These are phyloP conservation scores for Chaenogobius annularis DNA, from an alignment of 2,113 vertebrate genomes.

Conservation along the genomic window DNA sequence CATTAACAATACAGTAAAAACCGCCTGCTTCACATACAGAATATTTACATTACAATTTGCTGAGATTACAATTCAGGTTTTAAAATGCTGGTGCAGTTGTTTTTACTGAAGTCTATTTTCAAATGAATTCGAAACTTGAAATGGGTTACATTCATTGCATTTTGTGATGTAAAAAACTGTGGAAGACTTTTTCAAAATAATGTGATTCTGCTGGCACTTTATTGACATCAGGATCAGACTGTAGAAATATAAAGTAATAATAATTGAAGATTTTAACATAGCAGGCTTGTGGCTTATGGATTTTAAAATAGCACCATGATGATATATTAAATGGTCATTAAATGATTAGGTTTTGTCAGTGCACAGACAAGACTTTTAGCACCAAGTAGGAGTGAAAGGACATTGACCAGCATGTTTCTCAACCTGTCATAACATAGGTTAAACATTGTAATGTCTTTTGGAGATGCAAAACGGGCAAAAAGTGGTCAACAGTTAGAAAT, in stretches of 20 bases:
- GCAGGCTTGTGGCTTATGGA: conserved; percentile 36
- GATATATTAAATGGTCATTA: conserved; percentile 18
- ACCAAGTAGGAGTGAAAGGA: conserved; percentile 63
- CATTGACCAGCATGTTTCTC: conserved; percentile 23
- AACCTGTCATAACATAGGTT: conserved; percentile 44
- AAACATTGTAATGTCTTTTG: conserved; percentile 40
- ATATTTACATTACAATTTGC: conserved; percentile 68
- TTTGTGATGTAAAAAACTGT: conserved; percentile 44
- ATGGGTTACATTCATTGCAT: conserved; percentile 68
- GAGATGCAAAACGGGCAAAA: neutral
- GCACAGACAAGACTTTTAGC: conserved; percentile 67
- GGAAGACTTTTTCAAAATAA: conserved; percentile 60
- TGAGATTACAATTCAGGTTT: conserved; percentile 39
- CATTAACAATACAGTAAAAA: conserved; percentile 76
- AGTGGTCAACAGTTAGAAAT: neutral
- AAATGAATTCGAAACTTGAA: conserved; percentile 39
- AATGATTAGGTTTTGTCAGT: conserved; percentile 41
- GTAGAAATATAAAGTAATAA: conserved; percentile 19
- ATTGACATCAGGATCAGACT: neutral
- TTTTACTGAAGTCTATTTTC: conserved; percentile 1
- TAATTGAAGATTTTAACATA: conserved; percentile 10
- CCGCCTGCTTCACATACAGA: conserved; percentile 68
- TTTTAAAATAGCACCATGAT: conserved; percentile 62
- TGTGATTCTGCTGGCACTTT: conserved; percentile 18
- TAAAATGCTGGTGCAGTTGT: conserved; percentile 4